These are phyloP conservation scores for Linyphia triangularis DNA, from an alignment of 2,888 invertebrate genomes.

Conservation along the genomic window DNA sequence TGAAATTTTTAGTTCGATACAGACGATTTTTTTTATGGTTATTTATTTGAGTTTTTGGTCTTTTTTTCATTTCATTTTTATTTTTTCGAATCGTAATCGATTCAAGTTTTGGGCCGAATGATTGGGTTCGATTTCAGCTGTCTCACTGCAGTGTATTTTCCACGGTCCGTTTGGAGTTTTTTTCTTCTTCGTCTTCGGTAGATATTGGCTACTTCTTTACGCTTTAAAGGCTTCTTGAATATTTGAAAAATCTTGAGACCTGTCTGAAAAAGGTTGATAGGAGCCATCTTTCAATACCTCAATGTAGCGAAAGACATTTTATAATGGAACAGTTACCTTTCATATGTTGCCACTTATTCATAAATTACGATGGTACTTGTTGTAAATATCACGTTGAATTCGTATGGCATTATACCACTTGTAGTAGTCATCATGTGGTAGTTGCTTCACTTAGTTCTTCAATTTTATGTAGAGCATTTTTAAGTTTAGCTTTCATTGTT, in stretches of 20 bases:
- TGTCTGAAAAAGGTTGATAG: conserved; percentile 1
- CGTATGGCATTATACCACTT: no score
- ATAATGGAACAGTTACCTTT: neutral
- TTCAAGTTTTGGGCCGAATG: conserved; percentile 34
- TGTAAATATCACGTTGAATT: no score
- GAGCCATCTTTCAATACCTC: conserved; percentile 9
- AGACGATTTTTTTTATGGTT: conserved; percentile 51
- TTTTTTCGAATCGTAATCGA: conserved; percentile 50
- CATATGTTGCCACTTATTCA: no score
- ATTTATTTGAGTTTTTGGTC: conserved; percentile 41
- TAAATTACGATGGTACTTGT: no score
- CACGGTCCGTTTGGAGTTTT: conserved; percentile 43
- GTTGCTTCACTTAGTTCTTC: no score
- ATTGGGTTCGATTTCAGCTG: conserved; percentile 58
- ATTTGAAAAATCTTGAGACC: neutral
- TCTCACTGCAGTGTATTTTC: conserved; percentile 21
- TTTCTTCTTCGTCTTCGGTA: conserved; percentile 19
- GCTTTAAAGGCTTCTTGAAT: conserved; percentile 15
- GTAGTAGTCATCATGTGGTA: no score
- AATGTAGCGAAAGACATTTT: neutral
- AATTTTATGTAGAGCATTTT: no score
- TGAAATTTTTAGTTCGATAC: conserved; percentile 60
- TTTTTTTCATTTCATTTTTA: conserved; percentile 27
- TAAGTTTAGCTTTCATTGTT: no score
- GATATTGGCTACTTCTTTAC: conserved; percentile 45